Evolutionary conservation across 2,797 vertebrate species (phyloP), one percentile per base, ranked within the genome.

Genomic region (Orientallactaga sibirica): DNA sequence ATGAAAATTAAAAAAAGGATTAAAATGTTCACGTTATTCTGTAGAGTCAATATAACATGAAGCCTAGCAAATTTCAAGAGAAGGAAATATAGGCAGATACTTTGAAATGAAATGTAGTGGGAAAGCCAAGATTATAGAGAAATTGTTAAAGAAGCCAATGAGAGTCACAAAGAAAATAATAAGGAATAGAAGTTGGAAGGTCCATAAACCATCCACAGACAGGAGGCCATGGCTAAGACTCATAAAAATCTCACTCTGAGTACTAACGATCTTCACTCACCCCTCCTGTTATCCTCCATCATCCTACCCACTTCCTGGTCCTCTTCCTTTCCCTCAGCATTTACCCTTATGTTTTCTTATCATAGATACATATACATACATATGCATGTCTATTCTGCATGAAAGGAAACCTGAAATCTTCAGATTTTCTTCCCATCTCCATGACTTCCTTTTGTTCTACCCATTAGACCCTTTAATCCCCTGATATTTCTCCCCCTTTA

Each of bases 1-100:
- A 90, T 7, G 9, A 70, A 68, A 86, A 5, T 20, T 20, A 48
- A 79, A 83, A 61, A 76, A 14, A 27, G 24, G 5, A 74, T n/a
- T 89, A 25, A 70, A 85, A 66, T 5, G 48, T 80, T 88, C 4
- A 80, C 61, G 58, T 48, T 55, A 68, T 85, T 78, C 64, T 1
- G 22, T 87, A 15, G 43, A 24, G 37, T 78, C 27, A 74, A 29
- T 75, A 9, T 83, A 90, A 78, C 92, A 73, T 83, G 78, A 90
- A 92, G 68, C 70, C 48, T 89, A 73, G 22, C 11, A 64, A 92
- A 81, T 86, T 1, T 82, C 1, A 48, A 52, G 14, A 22, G 55
- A 77, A 89, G 55, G 0, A 71, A 88, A 33, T 68, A 76, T 4
- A 76, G 15, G 4, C 1, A 86, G 58, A 83, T 7, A 85, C 73